A percentile compares a stretch with the other conserved stretches of the same genome.
Evolutionary conservation across 2,113 vertebrate species (phyloP).

Genomic region (Pelobates fuscus): DNA sequence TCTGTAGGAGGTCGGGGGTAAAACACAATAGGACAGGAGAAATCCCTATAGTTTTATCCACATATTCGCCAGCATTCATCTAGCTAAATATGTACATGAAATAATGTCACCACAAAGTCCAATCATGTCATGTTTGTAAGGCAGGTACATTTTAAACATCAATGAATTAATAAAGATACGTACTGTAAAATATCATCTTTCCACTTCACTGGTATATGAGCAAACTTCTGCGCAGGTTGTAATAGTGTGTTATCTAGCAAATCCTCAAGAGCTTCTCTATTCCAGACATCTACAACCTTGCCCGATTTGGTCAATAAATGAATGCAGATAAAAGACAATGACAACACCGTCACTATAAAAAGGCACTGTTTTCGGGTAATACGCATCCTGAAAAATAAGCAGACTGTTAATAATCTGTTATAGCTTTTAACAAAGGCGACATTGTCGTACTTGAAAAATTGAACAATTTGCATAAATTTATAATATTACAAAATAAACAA

Average conservation of each 20-base stretch:
- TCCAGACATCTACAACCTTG: conserved; percentile 26
- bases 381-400: conserved; percentile 22
- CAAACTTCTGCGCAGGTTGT: conserved; percentile 19
- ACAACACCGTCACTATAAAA: not conserved
- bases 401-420: not conserved
- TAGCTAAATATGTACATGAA: too few species aligned
- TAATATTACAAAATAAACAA: too few species aligned
- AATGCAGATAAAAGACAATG: conserved; percentile 13
- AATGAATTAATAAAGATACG: conserved; percentile 3
- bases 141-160: too few species aligned
- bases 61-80: too few species aligned
- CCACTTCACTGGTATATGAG: conserved; percentile 40
- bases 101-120: too few species aligned
- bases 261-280: conserved; percentile 14
- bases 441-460: not conserved
- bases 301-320: conserved; percentile 23
- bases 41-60: too few species aligned
- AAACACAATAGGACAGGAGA: too few species aligned
- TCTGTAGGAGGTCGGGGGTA: too few species aligned
- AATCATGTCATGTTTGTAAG: too few species aligned
- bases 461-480: not conserved
- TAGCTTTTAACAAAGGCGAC: not conserved
- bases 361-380: conserved; percentile 1
- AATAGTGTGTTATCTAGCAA: not conserved
- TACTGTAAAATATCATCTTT: conserved; percentile 39